phyloP scores from a whole-genome alignment of 2,888 invertebrate species.

The Coremacera marginata region DNA sequence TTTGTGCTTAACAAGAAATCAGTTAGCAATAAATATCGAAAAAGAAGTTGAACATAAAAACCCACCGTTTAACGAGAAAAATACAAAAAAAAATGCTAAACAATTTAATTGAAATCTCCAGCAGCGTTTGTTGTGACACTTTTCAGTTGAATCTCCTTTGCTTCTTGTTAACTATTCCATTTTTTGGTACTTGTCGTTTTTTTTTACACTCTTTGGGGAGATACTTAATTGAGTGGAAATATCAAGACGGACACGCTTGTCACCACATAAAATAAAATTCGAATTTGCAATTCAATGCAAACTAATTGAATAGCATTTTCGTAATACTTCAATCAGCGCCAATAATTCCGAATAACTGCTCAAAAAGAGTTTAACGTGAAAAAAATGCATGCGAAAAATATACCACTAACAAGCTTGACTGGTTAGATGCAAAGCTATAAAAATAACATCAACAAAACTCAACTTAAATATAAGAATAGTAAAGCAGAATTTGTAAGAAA shows the following conservation, averaged over 20 bases:
- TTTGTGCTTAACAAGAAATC: neutral
- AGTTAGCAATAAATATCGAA: slow-evolving; percentile 22
- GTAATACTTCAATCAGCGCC: slow-evolving; percentile 12
- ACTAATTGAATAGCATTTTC: slow-evolving; percentile 7
- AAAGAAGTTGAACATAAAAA: neutral
- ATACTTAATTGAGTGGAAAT: slow-evolving; percentile 27
- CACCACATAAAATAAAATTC: neutral
- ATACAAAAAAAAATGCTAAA: neutral
- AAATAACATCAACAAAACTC: neutral
- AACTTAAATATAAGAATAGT: neutral
- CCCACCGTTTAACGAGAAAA: neutral
- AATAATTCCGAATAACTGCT: neutral
- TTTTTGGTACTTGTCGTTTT: neutral
- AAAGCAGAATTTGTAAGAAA: too few relatives aligned
- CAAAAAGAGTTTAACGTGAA: neutral
- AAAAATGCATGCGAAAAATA: neutral
- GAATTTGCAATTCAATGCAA: neutral
- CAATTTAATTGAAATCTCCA: slow-evolving; percentile 34
- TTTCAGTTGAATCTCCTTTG: neutral
- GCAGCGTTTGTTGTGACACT: slow-evolving; percentile 31
- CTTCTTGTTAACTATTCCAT: slow-evolving; percentile 1
- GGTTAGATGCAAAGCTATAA: neutral
- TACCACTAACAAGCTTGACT: neutral
- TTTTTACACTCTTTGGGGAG: neutral
- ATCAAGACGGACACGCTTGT: neutral